Conservation (phyloP, 2,888 invertebrate species). For the Halictus quadricinctus region DNA sequence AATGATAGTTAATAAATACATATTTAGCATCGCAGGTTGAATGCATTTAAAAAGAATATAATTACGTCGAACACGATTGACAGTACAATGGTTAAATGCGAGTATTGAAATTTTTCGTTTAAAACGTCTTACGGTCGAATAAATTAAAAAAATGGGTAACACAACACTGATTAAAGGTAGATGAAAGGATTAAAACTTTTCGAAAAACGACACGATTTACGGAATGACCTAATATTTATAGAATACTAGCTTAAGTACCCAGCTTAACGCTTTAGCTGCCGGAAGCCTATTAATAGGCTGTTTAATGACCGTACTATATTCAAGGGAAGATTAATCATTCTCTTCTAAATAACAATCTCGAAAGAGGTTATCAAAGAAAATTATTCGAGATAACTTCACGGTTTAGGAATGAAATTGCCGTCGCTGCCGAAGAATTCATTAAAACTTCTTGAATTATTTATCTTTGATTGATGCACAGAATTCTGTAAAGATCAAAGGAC, state of each 20-base stretch:
- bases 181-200: background rate
- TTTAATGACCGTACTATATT: background rate
- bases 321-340: background rate
- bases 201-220: background rate
- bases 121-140: background rate
- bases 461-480: background rate
- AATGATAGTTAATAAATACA: too few species aligned
- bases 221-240: conserved; percentile 3
- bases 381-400: background rate
- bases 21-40: too few species aligned
- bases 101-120: background rate
- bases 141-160: background rate
- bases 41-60: too few species aligned
- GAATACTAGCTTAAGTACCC: background rate
- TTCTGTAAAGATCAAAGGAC: background rate
- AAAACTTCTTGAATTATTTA: background rate
- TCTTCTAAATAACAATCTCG: background rate
- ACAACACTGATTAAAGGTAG: background rate
- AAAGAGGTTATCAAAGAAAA: background rate
- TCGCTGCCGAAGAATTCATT: background rate
- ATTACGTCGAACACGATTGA: too few species aligned
- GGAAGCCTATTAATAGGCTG: conserved; percentile 8
- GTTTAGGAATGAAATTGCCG: background rate
- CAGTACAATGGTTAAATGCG: too few species aligned
- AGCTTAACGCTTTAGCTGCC: background rate